Conservation (phyloP, 2,888 invertebrate genomes). For the Ryuthela nishihirai region DNA sequence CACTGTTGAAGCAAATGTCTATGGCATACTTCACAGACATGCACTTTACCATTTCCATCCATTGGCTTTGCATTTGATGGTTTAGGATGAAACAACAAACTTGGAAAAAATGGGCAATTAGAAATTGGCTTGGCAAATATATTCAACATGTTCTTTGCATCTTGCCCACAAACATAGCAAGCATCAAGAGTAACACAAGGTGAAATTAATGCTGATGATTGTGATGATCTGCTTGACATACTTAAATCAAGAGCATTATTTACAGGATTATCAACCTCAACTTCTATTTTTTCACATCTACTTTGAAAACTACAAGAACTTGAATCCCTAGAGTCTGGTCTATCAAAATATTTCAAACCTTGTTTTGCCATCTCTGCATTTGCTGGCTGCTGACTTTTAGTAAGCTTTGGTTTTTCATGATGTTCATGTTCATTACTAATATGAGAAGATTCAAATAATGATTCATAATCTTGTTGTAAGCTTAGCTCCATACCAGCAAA, state of each 20-base stretch:
- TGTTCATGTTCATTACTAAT: slow-evolving; percentile 63
- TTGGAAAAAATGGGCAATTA: slow-evolving; percentile 53
- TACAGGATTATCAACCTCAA: not conserved
- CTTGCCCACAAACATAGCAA: slow-evolving; percentile 79
- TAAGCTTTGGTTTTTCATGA: slow-evolving; percentile 29
- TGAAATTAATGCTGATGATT: slow-evolving; percentile 8
- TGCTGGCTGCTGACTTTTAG: slow-evolving; percentile 1
- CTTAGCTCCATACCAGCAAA: slow-evolving; percentile 87
- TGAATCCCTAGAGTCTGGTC: not conserved
- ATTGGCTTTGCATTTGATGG: slow-evolving; percentile 81
- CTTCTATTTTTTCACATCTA: not conserved
- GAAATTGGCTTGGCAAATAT: slow-evolving; percentile 59
- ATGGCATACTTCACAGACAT: slow-evolving; percentile 75
- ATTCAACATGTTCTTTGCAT: slow-evolving; percentile 75
- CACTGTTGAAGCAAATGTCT: slow-evolving; percentile 83
- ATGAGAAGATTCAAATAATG: slow-evolving; percentile 48
- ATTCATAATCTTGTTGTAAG: slow-evolving; percentile 86
- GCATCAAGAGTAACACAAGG: slow-evolving; percentile 47
- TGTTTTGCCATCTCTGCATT: slow-evolving; percentile 3
- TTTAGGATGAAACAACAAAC: slow-evolving; percentile 68
- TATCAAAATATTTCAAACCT: not conserved
- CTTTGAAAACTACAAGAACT: slow-evolving; percentile 3
- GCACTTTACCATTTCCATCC: slow-evolving; percentile 65
- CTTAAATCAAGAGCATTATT: slow-evolving; percentile 29
- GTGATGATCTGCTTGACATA: slow-evolving; percentile 18